A percentile compares a stretch with the other conserved stretches of the same genome.
These are phyloP conservation scores for Drosophila sechellia DNA, from an alignment of 1,140 invertebrate species.

Conservation along the genomic window DNA sequence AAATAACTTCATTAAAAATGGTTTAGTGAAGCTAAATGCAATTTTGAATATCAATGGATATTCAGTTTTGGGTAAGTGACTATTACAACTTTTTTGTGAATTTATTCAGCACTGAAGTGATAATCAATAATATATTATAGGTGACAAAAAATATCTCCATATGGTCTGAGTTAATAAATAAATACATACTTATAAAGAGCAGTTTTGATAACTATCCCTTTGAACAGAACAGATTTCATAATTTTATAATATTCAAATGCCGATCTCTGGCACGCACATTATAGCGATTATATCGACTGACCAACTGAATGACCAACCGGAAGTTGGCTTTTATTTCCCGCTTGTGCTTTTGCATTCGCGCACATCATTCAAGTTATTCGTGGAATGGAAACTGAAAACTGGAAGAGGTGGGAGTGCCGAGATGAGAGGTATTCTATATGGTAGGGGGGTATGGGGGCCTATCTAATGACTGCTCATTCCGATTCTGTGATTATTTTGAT, in stretches of 20 bases:
- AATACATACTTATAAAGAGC: too few relatives aligned
- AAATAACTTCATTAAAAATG: neutral
- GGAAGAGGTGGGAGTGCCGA: conserved; percentile 29
- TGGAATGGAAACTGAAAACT: conserved; percentile 40
- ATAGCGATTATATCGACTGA: conserved; percentile 61
- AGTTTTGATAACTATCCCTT: neutral
- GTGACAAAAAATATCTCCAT: too few relatives aligned
- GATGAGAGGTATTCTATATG: neutral
- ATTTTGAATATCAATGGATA: neutral
- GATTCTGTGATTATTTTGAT: conserved; percentile 55
- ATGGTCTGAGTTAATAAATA: too few relatives aligned
- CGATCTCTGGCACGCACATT: conserved; percentile 66
- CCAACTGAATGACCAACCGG: conserved; percentile 59
- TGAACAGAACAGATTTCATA: neutral
- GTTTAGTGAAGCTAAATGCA: conserved; percentile 1
- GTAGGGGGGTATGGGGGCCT: neutral
- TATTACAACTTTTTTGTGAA: too few relatives aligned
- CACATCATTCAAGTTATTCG: conserved; percentile 65
- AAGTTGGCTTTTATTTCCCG: conserved; percentile 58
- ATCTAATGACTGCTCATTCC: conserved; percentile 78
- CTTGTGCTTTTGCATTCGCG: conserved; percentile 63
- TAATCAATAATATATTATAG: too few relatives aligned
- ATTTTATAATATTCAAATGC: conserved; percentile 65
- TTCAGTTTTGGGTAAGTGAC: too few relatives aligned
- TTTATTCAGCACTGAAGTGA: too few relatives aligned